Evolutionary conservation across 2,113 vertebrate species (phyloP).

Genomic region (Aspidoscelis tigris): DNA sequence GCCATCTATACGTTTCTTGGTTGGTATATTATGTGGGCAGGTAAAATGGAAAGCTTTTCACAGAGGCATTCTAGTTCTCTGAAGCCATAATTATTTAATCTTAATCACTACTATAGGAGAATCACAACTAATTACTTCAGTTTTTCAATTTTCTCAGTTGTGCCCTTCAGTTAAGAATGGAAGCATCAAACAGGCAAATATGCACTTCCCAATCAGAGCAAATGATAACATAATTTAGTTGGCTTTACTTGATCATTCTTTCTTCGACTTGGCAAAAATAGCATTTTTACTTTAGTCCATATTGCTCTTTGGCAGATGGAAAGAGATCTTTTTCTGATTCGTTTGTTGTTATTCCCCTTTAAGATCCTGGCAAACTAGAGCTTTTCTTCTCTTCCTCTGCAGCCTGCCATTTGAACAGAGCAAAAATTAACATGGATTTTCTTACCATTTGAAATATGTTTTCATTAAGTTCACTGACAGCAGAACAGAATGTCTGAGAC

Average conservation of each 20-base stretch:
- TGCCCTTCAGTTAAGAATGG: slow-evolving; percentile 66
- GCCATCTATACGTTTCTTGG: slow-evolving; percentile 28
- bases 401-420: slow-evolving; percentile 54
- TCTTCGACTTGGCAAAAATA: slow-evolving; percentile 50
- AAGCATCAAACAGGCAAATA: slow-evolving; percentile 66
- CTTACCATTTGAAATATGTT: slow-evolving; percentile 65
- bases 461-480: slow-evolving; percentile 69
- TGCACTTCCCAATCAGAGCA: slow-evolving; percentile 58
- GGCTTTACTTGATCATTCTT: slow-evolving; percentile 66
- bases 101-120: slow-evolving; percentile 74
- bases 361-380: slow-evolving; percentile 9
- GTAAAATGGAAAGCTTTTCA: slow-evolving; percentile 34
- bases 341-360: slow-evolving; percentile 38
- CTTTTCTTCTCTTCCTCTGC: neutral
- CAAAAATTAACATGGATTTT: slow-evolving; percentile 67
- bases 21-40: neutral
- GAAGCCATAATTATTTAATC: slow-evolving; percentile 66
- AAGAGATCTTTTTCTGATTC: slow-evolving; percentile 18
- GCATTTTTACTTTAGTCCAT: slow-evolving; percentile 55
- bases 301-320: slow-evolving; percentile 59
- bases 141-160: slow-evolving; percentile 72
- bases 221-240: slow-evolving; percentile 63
- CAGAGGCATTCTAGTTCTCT: slow-evolving; percentile 23
- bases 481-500: slow-evolving; percentile 58
- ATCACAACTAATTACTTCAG: slow-evolving; percentile 71